A percentile compares a stretch with the other conserved stretches of the same genome.
phyloP scores from a whole-genome alignment of 2,797 vertebrate species.

The Melanotaenia maccullochi region DNA sequence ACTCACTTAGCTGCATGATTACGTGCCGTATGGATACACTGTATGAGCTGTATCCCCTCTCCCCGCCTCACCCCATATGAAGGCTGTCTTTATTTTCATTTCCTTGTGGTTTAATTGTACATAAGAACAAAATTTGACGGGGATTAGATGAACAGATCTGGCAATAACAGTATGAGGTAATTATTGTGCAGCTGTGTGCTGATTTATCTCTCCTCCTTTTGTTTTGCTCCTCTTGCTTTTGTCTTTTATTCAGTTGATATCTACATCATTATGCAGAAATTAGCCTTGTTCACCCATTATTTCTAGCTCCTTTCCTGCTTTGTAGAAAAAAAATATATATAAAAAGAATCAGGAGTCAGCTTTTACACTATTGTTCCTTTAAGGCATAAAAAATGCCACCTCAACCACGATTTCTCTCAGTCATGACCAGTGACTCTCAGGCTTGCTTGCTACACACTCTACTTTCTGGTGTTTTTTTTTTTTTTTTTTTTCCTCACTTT shows the following conservation, averaged over 20 bases:
- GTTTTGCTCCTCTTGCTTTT: background rate
- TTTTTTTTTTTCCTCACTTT: constrained; percentile 3
- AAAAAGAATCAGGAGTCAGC: constrained; percentile 17
- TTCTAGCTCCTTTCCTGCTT: background rate
- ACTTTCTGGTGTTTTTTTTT: constrained; percentile 11
- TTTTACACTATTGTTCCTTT: constrained; percentile 44
- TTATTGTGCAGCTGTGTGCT: background rate
- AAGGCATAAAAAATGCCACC: constrained; percentile 25
- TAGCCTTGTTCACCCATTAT: background rate
- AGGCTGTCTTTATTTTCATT: background rate
- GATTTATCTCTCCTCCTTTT: background rate
- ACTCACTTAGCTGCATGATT: constrained; percentile 22
- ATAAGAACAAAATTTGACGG: background rate
- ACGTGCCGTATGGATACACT: constrained; percentile 8
- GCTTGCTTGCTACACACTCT: constrained; percentile 16
- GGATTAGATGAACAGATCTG: background rate
- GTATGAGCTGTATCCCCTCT: background rate
- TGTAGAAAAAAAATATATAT: background rate
- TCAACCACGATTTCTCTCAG: constrained; percentile 18
- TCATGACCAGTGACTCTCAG: constrained; percentile 41
- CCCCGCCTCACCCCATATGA: background rate
- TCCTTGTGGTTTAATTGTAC: background rate
- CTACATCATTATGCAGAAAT: background rate
- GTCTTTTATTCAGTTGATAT: background rate
- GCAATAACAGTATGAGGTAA: background rate